Evolutionary conservation across 2,797 vertebrate species (phyloP), one percentile per base, ranked within the genome.

Genomic region (Schizothorax lantsangensis): DNA sequence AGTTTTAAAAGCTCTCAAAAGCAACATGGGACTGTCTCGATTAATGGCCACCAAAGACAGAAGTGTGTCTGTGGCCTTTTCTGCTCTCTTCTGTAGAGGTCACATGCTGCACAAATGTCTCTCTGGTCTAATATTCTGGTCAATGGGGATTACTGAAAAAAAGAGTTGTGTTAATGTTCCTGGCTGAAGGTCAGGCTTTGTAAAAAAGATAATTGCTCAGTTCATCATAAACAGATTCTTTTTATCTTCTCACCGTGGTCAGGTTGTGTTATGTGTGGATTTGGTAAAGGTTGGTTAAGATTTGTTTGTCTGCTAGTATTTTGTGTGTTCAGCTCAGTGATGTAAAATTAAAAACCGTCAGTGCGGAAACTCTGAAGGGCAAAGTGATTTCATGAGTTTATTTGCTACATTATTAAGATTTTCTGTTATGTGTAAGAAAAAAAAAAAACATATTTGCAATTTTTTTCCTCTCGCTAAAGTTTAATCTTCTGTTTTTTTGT

Each of bases 51-150:
- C 21, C 15, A 36, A 52, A 82, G 8, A 49, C 26, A 23, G n/a
- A 72, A 83, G 14, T 23, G 19, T 21, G 11, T 47, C 0, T 72
- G 10, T 79, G 21, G 36, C 23, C 36, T 73, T 45, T 74, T 45
- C 68, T 83, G 36, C 23, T 72, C 36, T 59, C 10, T 74, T 62
- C 82, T n/a, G 36, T 83, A 43, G 69, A 73, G 69, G 52, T 83
- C 62, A 68, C 33, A 57, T 6, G 0, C 1, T 59, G 23, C 40
- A 74, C 19, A 83, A 33, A 62, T 72, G n/a, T 83, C 52, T 74
- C 12, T 47, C n/a, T 83, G 19, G 81, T 83, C 15, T 23, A 64
- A 33, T 71, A 74, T 71, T 83, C 52, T 59, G 23, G 10, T 59
- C 54, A 62, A 0, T 38, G 26, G 23, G 11, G 57, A 64, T 62